A percentile compares a stretch with the other conserved stretches of the same genome.
phyloP scores from a whole-genome alignment of 2,113 vertebrate species.

The Tringa solitaria region DNA sequence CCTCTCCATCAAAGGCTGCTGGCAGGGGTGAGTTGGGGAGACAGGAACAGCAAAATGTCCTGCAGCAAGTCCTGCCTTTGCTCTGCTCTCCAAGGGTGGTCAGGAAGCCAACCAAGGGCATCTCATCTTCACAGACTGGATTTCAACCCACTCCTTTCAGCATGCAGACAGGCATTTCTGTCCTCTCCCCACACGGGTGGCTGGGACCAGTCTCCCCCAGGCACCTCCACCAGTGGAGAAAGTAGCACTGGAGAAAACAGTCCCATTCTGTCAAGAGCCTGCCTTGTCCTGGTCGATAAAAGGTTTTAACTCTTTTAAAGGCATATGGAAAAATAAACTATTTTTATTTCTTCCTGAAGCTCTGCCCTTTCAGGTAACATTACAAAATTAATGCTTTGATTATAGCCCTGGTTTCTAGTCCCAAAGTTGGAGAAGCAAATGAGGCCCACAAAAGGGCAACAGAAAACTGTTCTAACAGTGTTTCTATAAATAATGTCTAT shows the following conservation, averaged over 20 bases:
- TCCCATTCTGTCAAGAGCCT: neutral
- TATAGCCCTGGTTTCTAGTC: neutral
- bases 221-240: neutral
- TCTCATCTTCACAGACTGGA: neutral
- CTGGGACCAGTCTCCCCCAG: neutral
- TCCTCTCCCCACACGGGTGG: neutral
- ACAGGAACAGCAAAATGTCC: neutral
- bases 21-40: neutral
- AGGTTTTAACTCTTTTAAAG: neutral
- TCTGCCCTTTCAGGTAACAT: slow-evolving; percentile 8
- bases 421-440: slow-evolving; percentile 2
- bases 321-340: neutral
- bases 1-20: neutral
- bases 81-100: neutral
- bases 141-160: neutral
- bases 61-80: neutral
- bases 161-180: neutral
- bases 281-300: neutral
- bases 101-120: neutral
- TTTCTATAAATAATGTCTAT: slow-evolving; percentile 41
- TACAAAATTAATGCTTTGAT: slow-evolving; percentile 17
- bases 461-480: neutral
- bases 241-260: neutral
- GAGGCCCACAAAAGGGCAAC: slow-evolving; percentile 48
- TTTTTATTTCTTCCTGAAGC: slow-evolving; percentile 6